These are phyloP conservation scores for Isotomurus palustris DNA, from an alignment of 2,888 invertebrate species.

Conservation along the genomic window DNA sequence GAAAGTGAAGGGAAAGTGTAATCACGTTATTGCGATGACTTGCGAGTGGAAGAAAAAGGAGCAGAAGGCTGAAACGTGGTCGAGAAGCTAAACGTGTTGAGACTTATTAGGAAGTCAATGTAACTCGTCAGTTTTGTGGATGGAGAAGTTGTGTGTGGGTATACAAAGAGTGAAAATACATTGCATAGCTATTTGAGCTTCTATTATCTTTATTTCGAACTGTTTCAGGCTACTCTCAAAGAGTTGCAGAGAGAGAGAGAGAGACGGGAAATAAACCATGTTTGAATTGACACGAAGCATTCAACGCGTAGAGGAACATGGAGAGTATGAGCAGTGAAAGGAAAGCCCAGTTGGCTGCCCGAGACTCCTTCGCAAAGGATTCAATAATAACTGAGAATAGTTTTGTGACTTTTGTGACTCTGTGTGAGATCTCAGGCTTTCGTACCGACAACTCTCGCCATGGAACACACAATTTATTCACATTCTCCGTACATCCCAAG, in stretches of 20 bases:
- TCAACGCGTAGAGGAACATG: too few species aligned
- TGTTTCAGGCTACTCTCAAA: too few species aligned
- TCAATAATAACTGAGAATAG: too few species aligned
- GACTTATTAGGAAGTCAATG: slow-evolving; percentile 4
- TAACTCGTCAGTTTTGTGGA: slow-evolving; percentile 2
- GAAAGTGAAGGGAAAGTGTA: not conserved
- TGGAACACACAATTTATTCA: slow-evolving; percentile 1
- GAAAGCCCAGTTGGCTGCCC: too few species aligned
- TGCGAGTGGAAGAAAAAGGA: not conserved
- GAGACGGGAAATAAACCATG: too few species aligned
- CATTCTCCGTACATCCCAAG: slow-evolving; percentile 4
- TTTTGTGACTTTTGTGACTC: too few species aligned
- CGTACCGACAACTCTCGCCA: too few species aligned
- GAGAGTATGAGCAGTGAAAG: too few species aligned
- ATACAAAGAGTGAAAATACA: slow-evolving; percentile 4
- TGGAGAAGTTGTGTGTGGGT: not conserved
- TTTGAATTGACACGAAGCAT: too few species aligned
- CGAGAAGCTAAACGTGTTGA: slow-evolving; percentile 2
- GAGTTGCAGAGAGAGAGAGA: not conserved
- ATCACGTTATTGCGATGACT: not conserved
- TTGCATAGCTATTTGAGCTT: not conserved
- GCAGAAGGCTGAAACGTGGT: not conserved
- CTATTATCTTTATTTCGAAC: too few species aligned
- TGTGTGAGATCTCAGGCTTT: too few species aligned
- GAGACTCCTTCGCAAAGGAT: too few species aligned